phyloP scores from a whole-genome alignment of 1,140 invertebrate genomes.

The Ceratina australensis region DNA sequence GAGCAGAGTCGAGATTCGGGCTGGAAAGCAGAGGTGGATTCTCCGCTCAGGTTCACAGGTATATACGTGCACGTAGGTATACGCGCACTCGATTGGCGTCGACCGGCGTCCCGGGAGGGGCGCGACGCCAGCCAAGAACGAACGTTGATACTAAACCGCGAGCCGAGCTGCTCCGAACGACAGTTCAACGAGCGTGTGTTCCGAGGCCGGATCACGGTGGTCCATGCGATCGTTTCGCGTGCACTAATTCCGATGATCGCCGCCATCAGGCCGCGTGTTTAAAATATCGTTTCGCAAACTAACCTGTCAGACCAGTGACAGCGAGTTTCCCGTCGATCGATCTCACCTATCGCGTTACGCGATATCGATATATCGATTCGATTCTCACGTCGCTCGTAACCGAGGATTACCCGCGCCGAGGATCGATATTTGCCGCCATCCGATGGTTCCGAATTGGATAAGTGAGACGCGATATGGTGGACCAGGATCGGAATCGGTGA shows the following conservation, averaged over 20 bases:
- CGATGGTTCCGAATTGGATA: no score
- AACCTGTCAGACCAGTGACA: no score
- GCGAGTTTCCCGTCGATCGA: no score
- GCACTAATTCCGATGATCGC: slow-evolving; percentile 18
- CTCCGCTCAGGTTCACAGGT: slow-evolving; percentile 54
- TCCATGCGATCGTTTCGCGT: slow-evolving; percentile 45
- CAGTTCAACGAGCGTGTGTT: slow-evolving; percentile 73
- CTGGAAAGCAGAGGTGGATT: slow-evolving; percentile 53
- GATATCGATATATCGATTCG: no score
- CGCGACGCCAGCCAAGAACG: slow-evolving; percentile 72
- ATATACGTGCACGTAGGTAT: slow-evolving; percentile 60
- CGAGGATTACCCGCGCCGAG: no score
- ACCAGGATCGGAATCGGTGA: no score
- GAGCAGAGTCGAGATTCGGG: slow-evolving; percentile 53
- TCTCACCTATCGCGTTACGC: no score
- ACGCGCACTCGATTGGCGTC: slow-evolving; percentile 74
- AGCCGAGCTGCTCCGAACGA: slow-evolving; percentile 69
- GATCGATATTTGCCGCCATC: no score
- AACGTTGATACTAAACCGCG: slow-evolving; percentile 73
- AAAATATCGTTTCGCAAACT: not conserved
- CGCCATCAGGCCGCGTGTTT: slow-evolving; percentile 23
- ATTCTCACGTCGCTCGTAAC: no score
- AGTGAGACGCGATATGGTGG: no score
- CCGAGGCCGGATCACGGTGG: slow-evolving; percentile 68
- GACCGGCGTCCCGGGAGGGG: slow-evolving; percentile 70